Base-by-base conservation (phyloP, 2,113 vertebrate species). In the Struthio camelus region DNA sequence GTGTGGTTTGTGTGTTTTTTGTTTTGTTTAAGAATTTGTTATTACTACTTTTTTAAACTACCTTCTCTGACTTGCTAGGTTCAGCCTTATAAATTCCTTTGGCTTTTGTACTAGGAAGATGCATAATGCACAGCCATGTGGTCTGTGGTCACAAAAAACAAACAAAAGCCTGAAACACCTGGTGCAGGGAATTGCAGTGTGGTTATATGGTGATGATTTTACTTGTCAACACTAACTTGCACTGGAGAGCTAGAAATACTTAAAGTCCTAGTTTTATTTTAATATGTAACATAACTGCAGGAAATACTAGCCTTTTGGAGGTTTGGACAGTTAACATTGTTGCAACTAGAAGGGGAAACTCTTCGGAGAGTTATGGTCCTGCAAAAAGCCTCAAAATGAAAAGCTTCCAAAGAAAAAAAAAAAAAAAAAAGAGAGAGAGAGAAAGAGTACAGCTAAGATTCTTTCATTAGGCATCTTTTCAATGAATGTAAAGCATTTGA, bases 21-120 rank as follows among this genome's bases (percentile, higher is more conserved):
- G 51, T 51, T 3, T 71, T 58, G 23, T 51, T 36, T 12, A 36
- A 13, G 51, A 66, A 20, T 77, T 69, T 80, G 34, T 18, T 62
- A 2, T 42, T 70, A 36, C 38, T 65, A 6, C 1, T 0, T 38
- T 22, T 40, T 73, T 10, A 46, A 6, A 23, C 14, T 15, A 1
- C 34, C 38, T n/a, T 51, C 5, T 62, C 20, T 73, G 71, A 51
- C 27, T 72, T 36, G 25, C 7, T 25, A 15, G 84, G 75, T 87
- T 70, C 34, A 84, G 50, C 50, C 30, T 54, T 71, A 19, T 30
- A n/a, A 76, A 54, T 76, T 61, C 19, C 16, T 32, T 32, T 50
- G 46, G 22, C 7, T 87, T 30, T 61, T 77, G 4, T 69, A 11
- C 19, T 8, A n/a, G 65, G 23, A 15, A 51, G 42, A 38, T 4